A percentile compares a stretch with the other conserved stretches of the same genome.
These are phyloP conservation scores for Scytalopus superciliaris DNA, from an alignment of 2,113 vertebrate genomes.

Conservation along the genomic window DNA sequence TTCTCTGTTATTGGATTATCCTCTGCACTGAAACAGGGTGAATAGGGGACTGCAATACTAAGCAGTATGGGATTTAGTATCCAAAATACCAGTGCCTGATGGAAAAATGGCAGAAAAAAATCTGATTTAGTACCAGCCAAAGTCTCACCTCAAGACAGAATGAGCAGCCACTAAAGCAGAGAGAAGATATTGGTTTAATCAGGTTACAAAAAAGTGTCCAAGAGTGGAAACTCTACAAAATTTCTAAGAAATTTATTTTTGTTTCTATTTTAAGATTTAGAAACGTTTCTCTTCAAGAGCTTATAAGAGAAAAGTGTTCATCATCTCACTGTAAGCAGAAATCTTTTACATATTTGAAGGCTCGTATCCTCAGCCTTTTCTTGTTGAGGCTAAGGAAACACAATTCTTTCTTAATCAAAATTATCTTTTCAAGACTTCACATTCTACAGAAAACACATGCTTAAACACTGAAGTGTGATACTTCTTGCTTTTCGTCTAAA, in stretches of 20 bases:
- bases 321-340: not conserved
- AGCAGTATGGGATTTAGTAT: not conserved
- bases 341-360: not conserved
- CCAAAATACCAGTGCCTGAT: not conserved
- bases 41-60: not conserved
- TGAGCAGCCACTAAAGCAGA: not conserved
- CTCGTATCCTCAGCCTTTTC: not conserved
- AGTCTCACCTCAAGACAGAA: not conserved
- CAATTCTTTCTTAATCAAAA: not conserved
- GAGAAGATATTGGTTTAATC: not conserved
- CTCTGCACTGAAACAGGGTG: not conserved
- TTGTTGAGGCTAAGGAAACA: not conserved
- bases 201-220: not conserved
- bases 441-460: not conserved
- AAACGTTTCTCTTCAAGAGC: not conserved
- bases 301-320: not conserved
- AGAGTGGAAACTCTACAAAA: not conserved
- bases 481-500: not conserved
- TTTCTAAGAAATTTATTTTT: not conserved
- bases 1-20: slow-evolving; percentile 16
- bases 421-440: not conserved
- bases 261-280: not conserved
- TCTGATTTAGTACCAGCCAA: not conserved
- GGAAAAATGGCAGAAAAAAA: not conserved
- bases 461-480: not conserved